Base-by-base conservation (phyloP, 2,797 vertebrate genomes). In the Thamnophis elegans region DNA sequence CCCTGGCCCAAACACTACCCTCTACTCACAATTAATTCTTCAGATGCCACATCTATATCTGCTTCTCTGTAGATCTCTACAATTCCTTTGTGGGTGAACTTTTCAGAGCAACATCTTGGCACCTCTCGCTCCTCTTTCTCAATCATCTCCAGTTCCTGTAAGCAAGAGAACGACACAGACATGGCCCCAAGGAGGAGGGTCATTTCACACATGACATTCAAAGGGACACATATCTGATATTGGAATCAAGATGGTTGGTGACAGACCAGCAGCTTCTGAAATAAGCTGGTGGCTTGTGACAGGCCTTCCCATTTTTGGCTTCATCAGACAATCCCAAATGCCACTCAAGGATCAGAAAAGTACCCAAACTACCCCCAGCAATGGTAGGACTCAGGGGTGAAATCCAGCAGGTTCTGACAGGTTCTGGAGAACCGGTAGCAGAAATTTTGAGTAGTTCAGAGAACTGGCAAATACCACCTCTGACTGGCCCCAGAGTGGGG, bases 31-130 rank as follows among this genome's bases (percentile, higher is more conserved):
- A 92, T 59, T 78, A 96, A 89, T n/a, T 97, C 95, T 91, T 97
- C 97, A 90, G 96, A 89, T 26, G 93, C 96, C 88, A 96, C 93
- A 0, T 51, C 95, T 92, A 97, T 95, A 59, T 97, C 96, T 1
- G 10, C 1, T 14, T 97, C 94, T 68, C 93, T 89, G 10, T 90
- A 92, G 82, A 97, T 97, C 95, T 97, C 97, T 0, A 97, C 94
- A 59, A 97, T 96, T 0, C 97, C 97, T 93, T 97, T 97, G 89
- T 97, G 97, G 47, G 97, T 97, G 92, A 97, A 87, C 68, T 97
- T 97, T 90, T 94, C 96, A 62, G 93, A 53, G 0, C 97, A 96
- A 53, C 86, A 92, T 16, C 89, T 78, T 1, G 82, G 60, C 0
- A 26, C 55, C 62, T 97, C 95, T 88, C 89, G 93, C 82, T 96